Evolutionary conservation across 2,113 vertebrate genomes (phyloP).

Genomic region (Chlamydotis undulata): DNA sequence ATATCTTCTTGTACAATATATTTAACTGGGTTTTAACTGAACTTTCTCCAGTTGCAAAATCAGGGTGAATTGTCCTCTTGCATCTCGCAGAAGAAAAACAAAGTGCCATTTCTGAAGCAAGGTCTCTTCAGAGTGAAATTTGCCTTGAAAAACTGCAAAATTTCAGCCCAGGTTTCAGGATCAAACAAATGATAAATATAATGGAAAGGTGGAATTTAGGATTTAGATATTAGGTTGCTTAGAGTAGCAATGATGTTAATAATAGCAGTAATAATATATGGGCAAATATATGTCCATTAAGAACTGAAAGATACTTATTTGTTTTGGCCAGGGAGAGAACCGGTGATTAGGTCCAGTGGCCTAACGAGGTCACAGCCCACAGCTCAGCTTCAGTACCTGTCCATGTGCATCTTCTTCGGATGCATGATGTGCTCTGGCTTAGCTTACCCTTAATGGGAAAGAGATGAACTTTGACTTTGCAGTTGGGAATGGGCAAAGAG

Average conservation of each 20-base stretch:
- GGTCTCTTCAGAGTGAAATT: not conserved
- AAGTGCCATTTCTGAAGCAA: not conserved
- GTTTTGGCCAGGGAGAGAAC: not conserved
- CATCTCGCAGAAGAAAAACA: not conserved
- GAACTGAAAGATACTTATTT: not conserved
- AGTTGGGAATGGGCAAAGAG: not conserved
- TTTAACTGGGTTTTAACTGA: not conserved
- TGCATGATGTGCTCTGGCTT: not conserved
- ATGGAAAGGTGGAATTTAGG: not conserved
- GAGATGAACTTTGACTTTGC: not conserved
- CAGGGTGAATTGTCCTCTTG: not conserved
- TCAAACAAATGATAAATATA: not conserved
- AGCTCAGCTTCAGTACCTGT: not conserved
- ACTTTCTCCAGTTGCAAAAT: not conserved
- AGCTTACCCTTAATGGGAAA: not conserved
- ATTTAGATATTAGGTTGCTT: not conserved
- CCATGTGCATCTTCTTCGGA: not conserved
- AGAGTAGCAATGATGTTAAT: not conserved
- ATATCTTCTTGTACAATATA: not conserved
- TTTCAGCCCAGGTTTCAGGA: not conserved
- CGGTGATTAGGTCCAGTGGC: too few relatives aligned
- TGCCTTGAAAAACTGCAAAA: too few relatives aligned
- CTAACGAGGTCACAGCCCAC: not conserved
- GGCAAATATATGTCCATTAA: accelerated
- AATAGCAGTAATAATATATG: accelerated